A percentile compares a stretch with the other conserved stretches of the same genome.
Evolutionary conservation across 1,140 invertebrate species (phyloP).

Genomic region (Tigriopus japonicus): DNA sequence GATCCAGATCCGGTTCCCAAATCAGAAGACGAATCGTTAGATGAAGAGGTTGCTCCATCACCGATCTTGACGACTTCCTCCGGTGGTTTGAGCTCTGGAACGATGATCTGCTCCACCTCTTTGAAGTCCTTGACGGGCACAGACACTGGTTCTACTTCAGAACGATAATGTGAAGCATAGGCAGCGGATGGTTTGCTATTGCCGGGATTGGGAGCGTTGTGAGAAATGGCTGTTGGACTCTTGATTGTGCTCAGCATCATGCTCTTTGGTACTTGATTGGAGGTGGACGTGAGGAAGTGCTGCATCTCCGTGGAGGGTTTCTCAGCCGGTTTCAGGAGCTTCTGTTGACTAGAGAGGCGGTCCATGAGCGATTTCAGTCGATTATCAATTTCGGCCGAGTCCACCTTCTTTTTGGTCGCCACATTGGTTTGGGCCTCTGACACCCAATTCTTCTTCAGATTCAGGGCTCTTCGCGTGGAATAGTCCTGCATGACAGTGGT

Average conservation of each 20-base stretch:
- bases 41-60: no score
- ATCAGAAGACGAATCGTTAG: no score
- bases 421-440: constrained; percentile 11
- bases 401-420: constrained; percentile 48
- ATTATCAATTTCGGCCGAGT: constrained; percentile 57
- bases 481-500: neutral
- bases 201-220: neutral
- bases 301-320: constrained; percentile 9
- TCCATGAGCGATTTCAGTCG: constrained; percentile 59
- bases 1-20: no score
- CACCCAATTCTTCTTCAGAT: constrained; percentile 13
- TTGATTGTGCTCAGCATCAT: neutral
- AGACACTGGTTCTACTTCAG: no score
- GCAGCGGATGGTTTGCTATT: no score
- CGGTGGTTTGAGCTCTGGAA: neutral
- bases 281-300: neutral
- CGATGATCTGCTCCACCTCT: neutral
- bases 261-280: neutral
- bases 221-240: neutral
- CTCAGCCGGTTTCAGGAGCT: constrained; percentile 34
- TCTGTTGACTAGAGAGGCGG: constrained; percentile 70
- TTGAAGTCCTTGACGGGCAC: neutral
- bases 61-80: no score
- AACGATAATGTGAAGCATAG: no score
- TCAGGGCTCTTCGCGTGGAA: constrained; percentile 1